Evolutionary conservation across 2,113 vertebrate species (phyloP), one percentile per base, ranked within the genome.

Genomic region (Coryphaenoides rupestris): DNA sequence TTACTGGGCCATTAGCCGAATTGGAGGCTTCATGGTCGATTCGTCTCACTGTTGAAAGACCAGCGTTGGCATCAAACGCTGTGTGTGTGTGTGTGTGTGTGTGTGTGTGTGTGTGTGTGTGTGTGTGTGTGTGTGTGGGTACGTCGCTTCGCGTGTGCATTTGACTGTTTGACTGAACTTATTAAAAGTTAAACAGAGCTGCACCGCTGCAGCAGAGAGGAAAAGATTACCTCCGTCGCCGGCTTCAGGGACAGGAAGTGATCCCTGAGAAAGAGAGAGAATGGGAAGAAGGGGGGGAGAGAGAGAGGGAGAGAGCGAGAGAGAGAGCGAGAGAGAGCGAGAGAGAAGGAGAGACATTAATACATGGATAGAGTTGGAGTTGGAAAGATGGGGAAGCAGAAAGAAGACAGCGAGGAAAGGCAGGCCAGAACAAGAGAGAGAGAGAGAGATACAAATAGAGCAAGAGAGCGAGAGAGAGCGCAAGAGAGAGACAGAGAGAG

Each of bases 171-270:
- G 58, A 81, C 64, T 71, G 69, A 67, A 79, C 74, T 82, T 84
- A 86, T 86, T 86, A 86, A 88, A 86, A 85, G 84, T 86, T 85
- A 78, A 88, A 87, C 84, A 84, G 81, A 83, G 73, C 83, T 70
- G 81, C 82, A 78, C 65, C 81, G 68, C 75, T 81, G 82, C 80
- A 80, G 69, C 67, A 72, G 75, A 84, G 75, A 76, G 72, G 68
- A 53, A 70, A 78, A 74, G 84, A 85, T 82, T 86, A 77, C 74
- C 71, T 87, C 71, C 84, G 85, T 86, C 81, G 83, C 78, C 81
- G 79, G 78, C 85, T 87, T 70, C 54, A 60, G 87, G 83, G 81
- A 78, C 78, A 83, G 81, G 79, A 86, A 88, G 86, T 84, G 76
- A 82, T 76, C 78, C 74, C 79, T 78, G 67, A 75, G 74, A 74